Base-by-base conservation (phyloP, 64 coral and sea anemone genomes). In the Pocillopora damicornis region DNA sequence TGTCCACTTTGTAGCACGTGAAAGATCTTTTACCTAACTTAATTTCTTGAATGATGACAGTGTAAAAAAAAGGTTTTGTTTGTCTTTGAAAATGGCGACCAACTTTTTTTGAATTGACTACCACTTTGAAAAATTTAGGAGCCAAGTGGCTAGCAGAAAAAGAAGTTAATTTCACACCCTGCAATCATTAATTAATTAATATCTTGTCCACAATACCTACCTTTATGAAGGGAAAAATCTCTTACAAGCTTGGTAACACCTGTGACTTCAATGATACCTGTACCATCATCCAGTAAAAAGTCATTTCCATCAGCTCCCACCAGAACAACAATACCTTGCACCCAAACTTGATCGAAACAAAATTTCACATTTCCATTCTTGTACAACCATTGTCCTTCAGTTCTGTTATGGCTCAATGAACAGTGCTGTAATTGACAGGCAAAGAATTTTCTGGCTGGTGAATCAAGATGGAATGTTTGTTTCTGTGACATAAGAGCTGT, bases 261-360 rank as follows among this genome's bases (percentile, higher is more conserved):
- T 79, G 88, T 94, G 17, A 37, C 83, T 2, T 91, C 60, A 58
- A 83, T 75, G 14, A 91, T 58, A 57, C 95, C 95, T 57, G 95
- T 98, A 1, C 95, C 95, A 86, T 93, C 95, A 86, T 98, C 91
- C 34, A 98, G 56, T 14, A 93, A 14, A 11, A 98, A 23, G 22
- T 91, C 92, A 94, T 79, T 91, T 13, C 80, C 76, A 82, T 98
- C 88, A 26, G 56, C 63, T 34, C 80, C 75, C 0, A 79, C 74
- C 35, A 75, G 58, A 34, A 88, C 79, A 0, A 93, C 86, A 10
- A 93, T 38, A 13, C 95, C 95, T 61, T 98, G 95, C 82, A 98
- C 15, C 95, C 95, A 98, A 35, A 98, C 86, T 91, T 98, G 94
- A 79, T 81, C 88, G 37, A 95, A 91, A 37, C n/a, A 63, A 6